A percentile compares a stretch with the other conserved stretches of the same genome.
phyloP scores from a whole-genome alignment of 2,113 vertebrate species.

The Cyanoramphus novaezelandiae region DNA sequence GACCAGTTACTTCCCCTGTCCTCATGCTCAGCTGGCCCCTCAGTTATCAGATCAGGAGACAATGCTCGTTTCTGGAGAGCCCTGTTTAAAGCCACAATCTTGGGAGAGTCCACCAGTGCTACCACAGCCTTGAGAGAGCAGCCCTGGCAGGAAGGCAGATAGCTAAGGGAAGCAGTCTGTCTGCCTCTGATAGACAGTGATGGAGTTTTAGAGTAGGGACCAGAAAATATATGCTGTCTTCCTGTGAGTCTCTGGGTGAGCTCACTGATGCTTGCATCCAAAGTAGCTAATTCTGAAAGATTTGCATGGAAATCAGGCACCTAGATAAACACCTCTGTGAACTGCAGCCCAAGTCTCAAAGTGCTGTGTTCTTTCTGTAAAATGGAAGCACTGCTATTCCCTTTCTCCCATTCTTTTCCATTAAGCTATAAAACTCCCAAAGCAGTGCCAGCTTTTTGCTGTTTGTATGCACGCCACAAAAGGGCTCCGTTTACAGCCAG shows the following conservation, averaged over 20 bases:
- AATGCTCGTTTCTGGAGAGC: neutral
- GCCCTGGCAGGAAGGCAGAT: slow-evolving; percentile 7
- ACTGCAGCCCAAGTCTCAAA: neutral
- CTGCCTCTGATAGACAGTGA: neutral
- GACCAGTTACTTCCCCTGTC: neutral
- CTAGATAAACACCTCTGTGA: neutral
- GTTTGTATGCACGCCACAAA: neutral
- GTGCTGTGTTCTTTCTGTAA: neutral
- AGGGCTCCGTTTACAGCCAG: neutral
- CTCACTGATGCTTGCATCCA: neutral
- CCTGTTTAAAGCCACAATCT: neutral
- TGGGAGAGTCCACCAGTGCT: neutral
- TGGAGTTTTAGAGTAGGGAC: neutral
- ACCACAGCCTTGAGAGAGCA: neutral
- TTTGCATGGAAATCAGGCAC: neutral
- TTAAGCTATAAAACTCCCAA: neutral
- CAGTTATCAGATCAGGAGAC: neutral
- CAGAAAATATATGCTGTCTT: neutral
- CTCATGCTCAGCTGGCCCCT: neutral
- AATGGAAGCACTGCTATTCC: neutral
- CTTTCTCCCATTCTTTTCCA: neutral
- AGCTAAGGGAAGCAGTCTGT: slow-evolving; percentile 8
- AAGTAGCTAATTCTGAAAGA: neutral
- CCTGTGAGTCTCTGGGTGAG: neutral
- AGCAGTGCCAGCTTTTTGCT: neutral